phyloP scores from a whole-genome alignment of 2,113 vertebrate genomes.

The Sitta europaea region DNA sequence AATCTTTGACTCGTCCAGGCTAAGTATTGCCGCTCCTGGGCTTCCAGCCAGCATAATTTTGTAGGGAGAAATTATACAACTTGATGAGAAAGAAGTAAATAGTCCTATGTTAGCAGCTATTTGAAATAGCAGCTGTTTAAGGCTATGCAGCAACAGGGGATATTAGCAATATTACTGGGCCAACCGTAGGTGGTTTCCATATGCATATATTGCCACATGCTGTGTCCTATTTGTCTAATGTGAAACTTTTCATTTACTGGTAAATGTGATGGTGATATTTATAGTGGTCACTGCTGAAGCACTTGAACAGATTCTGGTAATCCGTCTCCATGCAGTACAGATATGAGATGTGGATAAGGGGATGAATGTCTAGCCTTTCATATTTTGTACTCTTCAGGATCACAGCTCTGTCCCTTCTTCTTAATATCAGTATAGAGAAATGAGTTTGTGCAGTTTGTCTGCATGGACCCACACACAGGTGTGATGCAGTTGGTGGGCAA shows the following conservation, averaged over 20 bases:
- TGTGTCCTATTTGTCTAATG: neutral
- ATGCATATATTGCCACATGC: neutral
- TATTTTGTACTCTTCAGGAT: neutral
- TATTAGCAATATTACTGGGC: conserved; percentile 5
- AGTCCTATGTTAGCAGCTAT: conserved; percentile 35
- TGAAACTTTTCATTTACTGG: neutral
- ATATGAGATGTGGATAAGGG: neutral
- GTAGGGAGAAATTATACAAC: conserved; percentile 21
- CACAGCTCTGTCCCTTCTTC: neutral
- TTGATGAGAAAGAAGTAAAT: conserved; percentile 44
- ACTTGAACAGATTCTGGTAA: neutral
- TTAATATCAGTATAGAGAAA: neutral
- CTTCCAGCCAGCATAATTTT: conserved; percentile 39
- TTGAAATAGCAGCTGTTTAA: conserved; percentile 44
- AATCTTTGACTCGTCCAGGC: conserved; percentile 13
- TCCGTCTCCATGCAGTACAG: neutral
- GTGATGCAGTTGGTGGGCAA: neutral
- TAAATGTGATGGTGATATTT: neutral
- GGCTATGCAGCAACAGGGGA: neutral
- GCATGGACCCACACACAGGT: no score
- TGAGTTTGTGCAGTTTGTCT: neutral
- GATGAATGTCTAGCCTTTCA: neutral
- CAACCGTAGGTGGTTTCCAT: conserved; percentile 6
- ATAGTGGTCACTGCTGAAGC: neutral
- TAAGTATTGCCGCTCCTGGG: conserved; percentile 31